A percentile compares a stretch with the other conserved stretches of the same genome.
Evolutionary conservation across 2,113 vertebrate genomes (phyloP).

Genomic region (Myotis lucifugus): DNA sequence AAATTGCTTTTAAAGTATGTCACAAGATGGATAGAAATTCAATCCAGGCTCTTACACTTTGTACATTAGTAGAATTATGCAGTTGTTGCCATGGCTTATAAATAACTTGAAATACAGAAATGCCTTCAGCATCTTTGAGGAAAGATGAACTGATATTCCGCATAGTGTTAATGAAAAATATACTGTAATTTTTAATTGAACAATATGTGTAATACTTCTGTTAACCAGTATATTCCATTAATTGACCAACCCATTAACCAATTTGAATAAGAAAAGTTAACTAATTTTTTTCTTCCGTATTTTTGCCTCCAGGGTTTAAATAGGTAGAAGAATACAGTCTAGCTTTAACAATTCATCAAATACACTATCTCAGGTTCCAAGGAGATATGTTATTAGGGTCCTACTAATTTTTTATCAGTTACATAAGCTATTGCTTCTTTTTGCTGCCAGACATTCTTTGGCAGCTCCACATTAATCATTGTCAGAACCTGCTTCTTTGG

Average conservation of each 20-base stretch:
- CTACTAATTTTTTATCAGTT: slow-evolving; percentile 56
- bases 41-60: background rate
- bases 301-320: slow-evolving; percentile 42
- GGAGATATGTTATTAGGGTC: background rate
- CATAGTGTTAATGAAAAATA: slow-evolving; percentile 11
- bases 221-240: background rate
- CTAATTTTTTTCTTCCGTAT: background rate
- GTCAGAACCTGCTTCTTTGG: slow-evolving; percentile 13
- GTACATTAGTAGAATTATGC: background rate
- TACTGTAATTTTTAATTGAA: slow-evolving; percentile 17
- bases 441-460: slow-evolving; percentile 58
- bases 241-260: background rate
- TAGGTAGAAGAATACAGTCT: background rate
- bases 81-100: slow-evolving; percentile 25
- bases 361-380: background rate
- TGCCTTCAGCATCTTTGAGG: slow-evolving; percentile 49
- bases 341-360: slow-evolving; percentile 50
- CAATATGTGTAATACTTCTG: background rate
- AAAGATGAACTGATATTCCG: background rate
- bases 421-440: slow-evolving; percentile 48
- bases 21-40: background rate
- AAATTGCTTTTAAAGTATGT: background rate
- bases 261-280: slow-evolving; percentile 17
- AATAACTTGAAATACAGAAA: slow-evolving; percentile 39
- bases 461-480: slow-evolving; percentile 58